These are phyloP conservation scores for Echiichthys vipera DNA, from an alignment of 2,797 vertebrate genomes.

Conservation along the genomic window DNA sequence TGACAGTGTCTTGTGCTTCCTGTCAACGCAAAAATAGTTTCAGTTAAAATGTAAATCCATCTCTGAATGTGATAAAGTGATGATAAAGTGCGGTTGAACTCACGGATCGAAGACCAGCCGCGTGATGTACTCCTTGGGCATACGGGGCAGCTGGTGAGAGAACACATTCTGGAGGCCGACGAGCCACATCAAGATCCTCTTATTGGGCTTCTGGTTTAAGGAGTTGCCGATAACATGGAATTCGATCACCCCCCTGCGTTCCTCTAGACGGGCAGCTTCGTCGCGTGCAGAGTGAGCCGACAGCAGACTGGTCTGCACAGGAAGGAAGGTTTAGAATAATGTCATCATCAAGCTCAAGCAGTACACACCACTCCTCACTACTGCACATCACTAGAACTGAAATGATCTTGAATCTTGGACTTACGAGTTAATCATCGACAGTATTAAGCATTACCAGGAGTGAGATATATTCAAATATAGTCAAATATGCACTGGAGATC, in stretches of 20 bases:
- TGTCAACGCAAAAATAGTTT: slow-evolving; percentile 62
- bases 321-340: background rate
- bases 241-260: slow-evolving; percentile 95
- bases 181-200: slow-evolving; percentile 98
- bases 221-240: slow-evolving; percentile 98
- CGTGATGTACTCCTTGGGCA: slow-evolving; percentile 99
- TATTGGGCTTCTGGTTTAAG: slow-evolving; percentile 96
- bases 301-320: slow-evolving; percentile 91
- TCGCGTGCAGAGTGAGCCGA: slow-evolving; percentile 96
- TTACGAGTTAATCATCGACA: background rate
- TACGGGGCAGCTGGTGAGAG: slow-evolving; percentile 97
- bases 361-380: background rate
- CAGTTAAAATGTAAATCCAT: background rate
- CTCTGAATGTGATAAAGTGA: background rate
- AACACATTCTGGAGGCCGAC: slow-evolving; percentile 99
- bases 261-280: slow-evolving; percentile 94
- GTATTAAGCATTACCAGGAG: background rate
- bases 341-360: background rate
- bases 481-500: background rate
- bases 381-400: no score
- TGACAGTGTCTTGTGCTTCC: slow-evolving; percentile 98
- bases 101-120: slow-evolving; percentile 98
- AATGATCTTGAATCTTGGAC: background rate
- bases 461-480: background rate
- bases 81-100: slow-evolving; percentile 63